Evolutionary conservation across 1,140 invertebrate genomes (phyloP).

Genomic region (Ips nitidus): DNA sequence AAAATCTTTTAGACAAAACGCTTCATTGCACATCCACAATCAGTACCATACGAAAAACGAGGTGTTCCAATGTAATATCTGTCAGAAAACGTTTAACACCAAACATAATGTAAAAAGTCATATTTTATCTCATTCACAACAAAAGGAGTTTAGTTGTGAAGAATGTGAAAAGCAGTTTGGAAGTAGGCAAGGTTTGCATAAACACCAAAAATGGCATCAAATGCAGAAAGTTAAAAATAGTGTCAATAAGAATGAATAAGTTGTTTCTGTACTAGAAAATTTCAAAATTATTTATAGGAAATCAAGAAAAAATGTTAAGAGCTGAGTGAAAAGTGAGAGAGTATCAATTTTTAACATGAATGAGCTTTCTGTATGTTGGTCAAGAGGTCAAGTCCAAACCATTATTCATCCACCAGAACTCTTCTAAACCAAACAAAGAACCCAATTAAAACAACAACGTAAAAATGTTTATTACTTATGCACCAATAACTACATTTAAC

Average conservation of each 20-base stretch:
- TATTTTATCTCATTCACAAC: background rate
- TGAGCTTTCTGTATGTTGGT: no score
- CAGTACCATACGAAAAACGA: slow-evolving; percentile 78
- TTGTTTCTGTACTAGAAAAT: no score
- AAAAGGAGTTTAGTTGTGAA: background rate
- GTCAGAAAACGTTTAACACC: slow-evolving; percentile 43
- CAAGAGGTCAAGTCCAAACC: no score
- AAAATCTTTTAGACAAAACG: slow-evolving; percentile 45
- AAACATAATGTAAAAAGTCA: slow-evolving; percentile 43
- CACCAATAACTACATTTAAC: background rate
- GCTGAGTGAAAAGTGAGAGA: no score
- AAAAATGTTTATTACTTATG: background rate
- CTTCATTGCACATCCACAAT: slow-evolving; percentile 86
- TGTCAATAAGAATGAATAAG: no score
- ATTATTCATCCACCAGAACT: no score
- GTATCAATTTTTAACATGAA: no score
- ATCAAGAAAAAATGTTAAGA: no score
- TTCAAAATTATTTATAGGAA: no score
- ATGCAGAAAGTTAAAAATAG: background rate
- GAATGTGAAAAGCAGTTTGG: background rate
- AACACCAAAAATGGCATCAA: background rate
- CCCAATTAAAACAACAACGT: background rate
- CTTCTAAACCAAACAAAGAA: background rate
- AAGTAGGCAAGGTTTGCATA: background rate
- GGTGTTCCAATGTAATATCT: slow-evolving; percentile 87